Percentiles rank a stretch among this genome's conserved stretches.
These are phyloP conservation scores for Tubulanus polymorphus DNA, from an alignment of 2,888 invertebrate species.

Conservation along the genomic window DNA sequence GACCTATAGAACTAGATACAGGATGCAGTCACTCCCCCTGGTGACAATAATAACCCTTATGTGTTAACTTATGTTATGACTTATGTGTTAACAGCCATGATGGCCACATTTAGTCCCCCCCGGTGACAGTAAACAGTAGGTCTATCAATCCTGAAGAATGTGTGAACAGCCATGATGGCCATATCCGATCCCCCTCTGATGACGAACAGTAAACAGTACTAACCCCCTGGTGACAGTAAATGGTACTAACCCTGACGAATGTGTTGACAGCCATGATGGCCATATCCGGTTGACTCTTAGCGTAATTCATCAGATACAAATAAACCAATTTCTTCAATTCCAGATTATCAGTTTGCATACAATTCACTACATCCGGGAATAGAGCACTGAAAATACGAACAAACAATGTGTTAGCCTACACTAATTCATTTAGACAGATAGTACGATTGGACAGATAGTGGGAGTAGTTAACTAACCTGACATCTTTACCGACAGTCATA, in stretches of 20 bases:
- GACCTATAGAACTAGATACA: too few species aligned
- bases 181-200: too few species aligned
- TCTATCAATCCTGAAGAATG: constrained; percentile 87
- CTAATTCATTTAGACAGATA: neutral
- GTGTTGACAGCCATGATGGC: constrained; percentile 99
- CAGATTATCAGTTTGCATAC: constrained; percentile 99
- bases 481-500: constrained; percentile 99
- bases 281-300: constrained; percentile 99
- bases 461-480: constrained; percentile 53
- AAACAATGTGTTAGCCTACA: neutral
- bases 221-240: too few species aligned
- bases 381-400: constrained; percentile 62
- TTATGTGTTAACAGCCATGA: too few species aligned
- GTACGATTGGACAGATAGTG: constrained; percentile 2
- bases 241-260: constrained; percentile 82
- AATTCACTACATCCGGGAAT: constrained; percentile 99
- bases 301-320: constrained; percentile 98
- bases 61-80: too few species aligned
- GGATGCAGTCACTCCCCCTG: too few species aligned
- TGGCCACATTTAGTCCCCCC: too few species aligned
- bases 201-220: too few species aligned
- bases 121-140: too few species aligned
- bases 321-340: constrained; percentile 98
- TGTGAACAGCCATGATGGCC: too few species aligned
- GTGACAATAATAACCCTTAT: too few species aligned